Percentiles rank a stretch among this genome's conserved stretches.
Conservation (phyloP, 2,113 vertebrate genomes). For the Austrofundulus limnaeus region DNA sequence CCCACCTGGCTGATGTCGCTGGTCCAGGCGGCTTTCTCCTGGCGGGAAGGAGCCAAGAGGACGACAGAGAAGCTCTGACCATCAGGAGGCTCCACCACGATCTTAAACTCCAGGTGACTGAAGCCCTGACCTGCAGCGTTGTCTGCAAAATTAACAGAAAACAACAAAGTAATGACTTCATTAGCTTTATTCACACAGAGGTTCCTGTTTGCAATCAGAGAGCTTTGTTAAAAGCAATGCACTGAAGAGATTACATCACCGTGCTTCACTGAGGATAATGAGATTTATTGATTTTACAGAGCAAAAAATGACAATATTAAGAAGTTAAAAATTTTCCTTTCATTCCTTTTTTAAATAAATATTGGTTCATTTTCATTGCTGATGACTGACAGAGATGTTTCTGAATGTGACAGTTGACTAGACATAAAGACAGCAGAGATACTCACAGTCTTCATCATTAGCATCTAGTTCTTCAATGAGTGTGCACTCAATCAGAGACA, state of each 20-base stretch:
- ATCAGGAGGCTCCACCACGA: conserved; percentile 87
- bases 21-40: conserved; percentile 96
- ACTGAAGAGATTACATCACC: background rate
- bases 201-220: background rate
- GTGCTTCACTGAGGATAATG: too few relatives aligned
- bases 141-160: conserved; percentile 66
- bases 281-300: too few relatives aligned
- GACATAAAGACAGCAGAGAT: background rate
- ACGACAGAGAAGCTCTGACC: conserved; percentile 87
- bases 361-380: too few relatives aligned
- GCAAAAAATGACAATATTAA: too few relatives aligned
- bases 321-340: too few relatives aligned
- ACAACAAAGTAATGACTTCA: background rate
- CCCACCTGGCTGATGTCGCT: conserved; percentile 96
- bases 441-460: conserved; percentile 94
- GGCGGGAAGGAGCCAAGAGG: conserved; percentile 90
- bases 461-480: conserved; percentile 90
- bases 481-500: conserved; percentile 92
- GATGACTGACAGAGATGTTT: too few relatives aligned
- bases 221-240: background rate
- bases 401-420: background rate
- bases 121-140: conserved; percentile 89
- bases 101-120: conserved; percentile 93
- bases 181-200: too few relatives aligned
- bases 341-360: too few relatives aligned